Conservation (phyloP, 1,140 invertebrate genomes). For the Lordiphosa collinella region DNA sequence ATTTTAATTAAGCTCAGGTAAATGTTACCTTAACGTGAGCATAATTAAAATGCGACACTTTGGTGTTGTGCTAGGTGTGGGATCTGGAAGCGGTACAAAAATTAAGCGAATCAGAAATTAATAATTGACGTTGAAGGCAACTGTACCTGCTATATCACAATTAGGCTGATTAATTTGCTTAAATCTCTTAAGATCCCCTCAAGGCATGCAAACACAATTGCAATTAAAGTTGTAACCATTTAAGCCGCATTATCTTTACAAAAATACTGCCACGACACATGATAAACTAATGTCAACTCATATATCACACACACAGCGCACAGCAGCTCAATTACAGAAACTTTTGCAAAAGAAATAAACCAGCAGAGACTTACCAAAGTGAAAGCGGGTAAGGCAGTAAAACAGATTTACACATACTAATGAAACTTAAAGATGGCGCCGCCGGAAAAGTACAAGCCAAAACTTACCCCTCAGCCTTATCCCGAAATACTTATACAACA, state of each 20-base stretch:
- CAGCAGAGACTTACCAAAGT: conserved; percentile 23
- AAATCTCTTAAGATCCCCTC: not conserved
- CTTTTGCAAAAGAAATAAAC: conserved; percentile 39
- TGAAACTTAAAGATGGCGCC: conserved; percentile 74
- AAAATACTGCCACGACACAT: conserved; percentile 44
- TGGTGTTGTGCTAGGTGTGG: conserved; percentile 14
- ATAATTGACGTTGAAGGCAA: conserved; percentile 38
- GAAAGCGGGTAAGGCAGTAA: conserved; percentile 12
- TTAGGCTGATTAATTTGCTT: too few relatives aligned
- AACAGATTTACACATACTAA: conserved; percentile 55
- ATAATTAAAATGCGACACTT: conserved; percentile 63
- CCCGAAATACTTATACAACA: not conserved
- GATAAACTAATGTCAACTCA: conserved; percentile 67
- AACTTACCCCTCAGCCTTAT: conserved; percentile 32
- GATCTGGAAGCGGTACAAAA: too few relatives aligned
- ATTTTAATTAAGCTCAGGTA: conserved; percentile 74
- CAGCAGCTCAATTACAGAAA: conserved; percentile 69
- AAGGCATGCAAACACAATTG: too few relatives aligned
- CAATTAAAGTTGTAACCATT: not conserved
- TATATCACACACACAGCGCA: conserved; percentile 53
- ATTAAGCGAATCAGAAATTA: conserved; percentile 46
- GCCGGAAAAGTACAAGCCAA: conserved; percentile 44
- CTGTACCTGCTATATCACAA: too few relatives aligned
- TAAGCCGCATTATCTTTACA: not conserved
- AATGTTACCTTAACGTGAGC: conserved; percentile 38